Evolutionary conservation across 64 coral and sea anemone genomes (phyloP).

Genomic region (Montipora sp.): DNA sequence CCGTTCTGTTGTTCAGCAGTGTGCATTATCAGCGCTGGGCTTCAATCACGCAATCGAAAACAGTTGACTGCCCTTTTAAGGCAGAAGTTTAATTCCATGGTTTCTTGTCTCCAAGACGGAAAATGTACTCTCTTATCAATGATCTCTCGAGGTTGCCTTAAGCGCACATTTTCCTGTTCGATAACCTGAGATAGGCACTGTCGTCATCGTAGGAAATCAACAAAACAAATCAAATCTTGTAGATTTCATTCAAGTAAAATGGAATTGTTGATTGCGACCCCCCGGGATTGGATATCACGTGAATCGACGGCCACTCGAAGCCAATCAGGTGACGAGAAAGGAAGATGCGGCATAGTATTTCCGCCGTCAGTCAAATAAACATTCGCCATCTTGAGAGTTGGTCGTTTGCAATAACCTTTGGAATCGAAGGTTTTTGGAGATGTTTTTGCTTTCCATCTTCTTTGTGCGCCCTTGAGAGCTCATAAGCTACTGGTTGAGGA

Average conservation of each 20-base stretch:
- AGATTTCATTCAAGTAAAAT: not conserved
- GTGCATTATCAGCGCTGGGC: not conserved
- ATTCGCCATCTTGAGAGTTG: constrained; percentile 47
- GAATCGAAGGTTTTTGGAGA: constrained; percentile 13
- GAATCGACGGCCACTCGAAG: not conserved
- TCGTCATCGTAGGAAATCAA: not conserved
- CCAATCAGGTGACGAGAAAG: constrained; percentile 24
- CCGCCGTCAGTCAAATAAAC: constrained; percentile 9
- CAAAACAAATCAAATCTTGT: not conserved
- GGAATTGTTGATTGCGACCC: not conserved
- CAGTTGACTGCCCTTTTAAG: not conserved
- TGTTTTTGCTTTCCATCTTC: constrained; percentile 4
- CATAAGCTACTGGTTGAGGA: not conserved
- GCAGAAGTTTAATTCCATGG: not conserved
- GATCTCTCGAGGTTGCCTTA: not conserved
- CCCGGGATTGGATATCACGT: constrained; percentile 23
- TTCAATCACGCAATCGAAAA: not conserved
- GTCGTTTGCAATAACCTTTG: not conserved
- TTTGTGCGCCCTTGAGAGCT: constrained; percentile 1
- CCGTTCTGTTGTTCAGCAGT: not conserved
- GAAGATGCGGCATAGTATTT: constrained; percentile 12
- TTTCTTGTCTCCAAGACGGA: not conserved
- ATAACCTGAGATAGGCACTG: not conserved
- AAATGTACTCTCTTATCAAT: constrained; percentile 5
- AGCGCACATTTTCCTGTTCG: not conserved